Base-by-base conservation (phyloP, 2,797 vertebrate genomes). In the Synaphobranchus kaupii region DNA sequence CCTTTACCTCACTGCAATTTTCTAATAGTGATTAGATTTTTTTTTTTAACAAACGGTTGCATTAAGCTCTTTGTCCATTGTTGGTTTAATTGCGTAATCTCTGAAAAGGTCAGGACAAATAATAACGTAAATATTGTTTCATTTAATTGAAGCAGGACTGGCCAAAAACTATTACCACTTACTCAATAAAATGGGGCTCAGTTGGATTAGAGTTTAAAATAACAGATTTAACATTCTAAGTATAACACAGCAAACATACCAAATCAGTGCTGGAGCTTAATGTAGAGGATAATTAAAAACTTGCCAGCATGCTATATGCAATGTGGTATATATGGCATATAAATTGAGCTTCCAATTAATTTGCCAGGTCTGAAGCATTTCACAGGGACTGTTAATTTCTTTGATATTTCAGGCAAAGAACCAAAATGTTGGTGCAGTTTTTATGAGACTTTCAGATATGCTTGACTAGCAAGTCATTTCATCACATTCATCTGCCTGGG, bases 401-500 rank as follows among this genome's bases (percentile, higher is more conserved):
- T 89, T 93, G 94, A 92, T 96, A 94, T 96, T 96, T 96, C 93
- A 96, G 95, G 95, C 95, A 96, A 95, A 95, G 94, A 93, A 95
- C 93, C 92, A 94, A 96, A 93, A 91, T 95, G 92, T 95, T 95
- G 95, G 92, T 94, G 92, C 94, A 89, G 90, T 94, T 96, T 97
- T 95, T 95, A 92, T 93, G 93, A 96, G 95, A 94, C 95, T 96
- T 96, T 96, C 96, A 96, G 96, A 95, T 96, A 97, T 96, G 97
- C 96, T 97, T 97, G 95, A 96, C 94, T 97, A 96, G 95, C 94
- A 97, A 96, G 95, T 96, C 97, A 96, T 97, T 96, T 95, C 96
- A 96, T 97, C 96, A 96, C 96, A 96, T 97, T 97, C 96, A 97
- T 97, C 96, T 96, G 95, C 96, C 95, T 96, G 95, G 95, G 96